Evolutionary conservation across 1,140 invertebrate species (phyloP).

Genomic region (Neodiprion fabricii): DNA sequence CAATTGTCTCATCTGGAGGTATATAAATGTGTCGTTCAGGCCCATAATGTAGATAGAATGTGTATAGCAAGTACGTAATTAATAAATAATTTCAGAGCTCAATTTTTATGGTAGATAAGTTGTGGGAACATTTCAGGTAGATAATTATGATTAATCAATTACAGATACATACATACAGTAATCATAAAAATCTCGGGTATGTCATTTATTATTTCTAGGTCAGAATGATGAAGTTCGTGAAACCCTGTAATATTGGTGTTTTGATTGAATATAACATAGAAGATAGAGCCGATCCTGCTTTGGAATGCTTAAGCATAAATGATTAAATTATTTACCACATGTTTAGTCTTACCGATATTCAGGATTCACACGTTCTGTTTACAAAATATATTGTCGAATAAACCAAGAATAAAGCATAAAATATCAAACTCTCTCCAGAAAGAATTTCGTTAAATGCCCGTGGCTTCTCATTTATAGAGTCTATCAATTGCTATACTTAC

Average conservation of each 20-base stretch:
- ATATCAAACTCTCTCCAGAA: neutral
- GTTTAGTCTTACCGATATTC: neutral
- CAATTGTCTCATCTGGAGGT: no score
- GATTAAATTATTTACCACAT: no score
- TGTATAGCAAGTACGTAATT: neutral
- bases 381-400: neutral
- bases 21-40: no score
- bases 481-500: conserved; percentile 25
- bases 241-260: no score
- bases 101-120: neutral
- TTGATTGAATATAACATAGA: no score
- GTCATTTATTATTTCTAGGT: neutral
- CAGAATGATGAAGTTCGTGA: no score
- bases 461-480: conserved; percentile 31
- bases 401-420: neutral
- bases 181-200: neutral
- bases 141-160: no score
- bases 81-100: conserved; percentile 1
- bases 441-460: conserved; percentile 26
- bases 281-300: no score
- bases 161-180: neutral
- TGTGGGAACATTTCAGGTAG: no score
- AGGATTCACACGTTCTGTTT: neutral
- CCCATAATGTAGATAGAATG: neutral
- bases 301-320: no score